Percentiles rank a stretch among this genome's conserved stretches.
Conservation (phyloP, 2,888 invertebrate genomes). For the Pocota personata region DNA sequence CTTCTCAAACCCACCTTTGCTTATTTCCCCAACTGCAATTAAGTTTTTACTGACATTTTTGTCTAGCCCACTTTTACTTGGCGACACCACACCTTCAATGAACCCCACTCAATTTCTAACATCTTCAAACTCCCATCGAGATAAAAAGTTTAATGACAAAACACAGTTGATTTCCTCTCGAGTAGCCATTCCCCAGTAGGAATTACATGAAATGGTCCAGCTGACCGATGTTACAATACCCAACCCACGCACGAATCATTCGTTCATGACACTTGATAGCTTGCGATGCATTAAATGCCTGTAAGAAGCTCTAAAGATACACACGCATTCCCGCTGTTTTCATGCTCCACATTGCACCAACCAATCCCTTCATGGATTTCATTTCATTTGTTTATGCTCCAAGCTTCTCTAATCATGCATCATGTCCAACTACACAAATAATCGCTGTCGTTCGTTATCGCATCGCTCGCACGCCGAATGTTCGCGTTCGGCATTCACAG, state of each 20-base stretch:
- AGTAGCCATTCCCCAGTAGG: constrained; percentile 21
- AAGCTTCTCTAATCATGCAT: constrained; percentile 38
- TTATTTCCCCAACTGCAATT: too few relatives aligned
- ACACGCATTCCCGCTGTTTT: constrained; percentile 35
- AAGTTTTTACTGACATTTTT: too few relatives aligned
- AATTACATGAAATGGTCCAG: constrained; percentile 27
- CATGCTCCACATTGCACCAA: constrained; percentile 39
- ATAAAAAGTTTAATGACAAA: constrained; percentile 48
- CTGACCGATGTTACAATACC: constrained; percentile 15
- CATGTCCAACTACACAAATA: constrained; percentile 20
- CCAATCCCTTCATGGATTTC: neutral
- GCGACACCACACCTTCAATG: constrained; percentile 31
- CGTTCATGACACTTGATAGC: constrained; percentile 13
- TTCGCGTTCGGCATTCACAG: neutral
- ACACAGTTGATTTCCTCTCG: constrained; percentile 28
- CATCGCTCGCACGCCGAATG: constrained; percentile 8
- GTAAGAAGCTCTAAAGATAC: constrained; percentile 50
- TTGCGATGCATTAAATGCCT: constrained; percentile 39
- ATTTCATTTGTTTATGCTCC: constrained; percentile 28
- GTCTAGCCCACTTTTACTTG: neutral
- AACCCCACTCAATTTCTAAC: neutral
- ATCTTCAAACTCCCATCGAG: constrained; percentile 3
- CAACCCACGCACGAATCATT: constrained; percentile 36
- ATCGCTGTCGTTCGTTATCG: constrained; percentile 16
- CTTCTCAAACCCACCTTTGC: too few relatives aligned